Percentiles rank a stretch among this genome's conserved stretches.
Evolutionary conservation across 1,140 invertebrate species (phyloP).

Genomic region (Megalonaias nervosa): DNA sequence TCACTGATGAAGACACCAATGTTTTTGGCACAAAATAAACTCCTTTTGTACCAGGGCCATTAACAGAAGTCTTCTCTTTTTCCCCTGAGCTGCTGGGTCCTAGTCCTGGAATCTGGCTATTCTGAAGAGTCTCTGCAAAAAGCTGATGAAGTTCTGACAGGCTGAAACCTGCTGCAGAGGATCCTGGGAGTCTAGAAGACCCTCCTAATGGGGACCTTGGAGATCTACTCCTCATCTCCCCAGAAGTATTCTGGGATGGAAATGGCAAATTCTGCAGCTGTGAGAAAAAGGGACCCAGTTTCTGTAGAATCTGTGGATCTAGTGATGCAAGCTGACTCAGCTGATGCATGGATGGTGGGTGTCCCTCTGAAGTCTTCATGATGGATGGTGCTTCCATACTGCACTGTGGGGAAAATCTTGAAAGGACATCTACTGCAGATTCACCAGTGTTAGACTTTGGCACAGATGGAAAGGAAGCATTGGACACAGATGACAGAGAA

Average conservation of each 20-base stretch:
- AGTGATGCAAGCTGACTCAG: slow-evolving; percentile 13
- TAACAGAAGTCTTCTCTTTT: slow-evolving; percentile 10
- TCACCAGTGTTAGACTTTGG: not conserved
- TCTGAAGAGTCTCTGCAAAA: not conserved
- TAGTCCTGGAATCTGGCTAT: slow-evolving; percentile 22
- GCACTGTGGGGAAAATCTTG: slow-evolving; percentile 27
- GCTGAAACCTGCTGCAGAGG: too few species aligned
- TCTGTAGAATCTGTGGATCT: slow-evolving; percentile 22
- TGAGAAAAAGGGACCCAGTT: slow-evolving; percentile 20
- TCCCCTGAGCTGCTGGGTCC: slow-evolving; percentile 16
- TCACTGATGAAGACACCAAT: slow-evolving; percentile 13
- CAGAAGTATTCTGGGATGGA: slow-evolving; percentile 6
- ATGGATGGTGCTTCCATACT: slow-evolving; percentile 29
- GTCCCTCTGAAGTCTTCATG: slow-evolving; percentile 24
- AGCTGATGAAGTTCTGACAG: too few species aligned
- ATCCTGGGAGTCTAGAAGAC: too few species aligned
- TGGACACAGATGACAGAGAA: slow-evolving; percentile 4
- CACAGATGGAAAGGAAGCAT: slow-evolving; percentile 1
- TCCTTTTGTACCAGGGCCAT: slow-evolving; percentile 15
- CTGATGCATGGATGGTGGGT: slow-evolving; percentile 16
- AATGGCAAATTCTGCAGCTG: slow-evolving; percentile 28
- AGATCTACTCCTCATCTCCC: not conserved
- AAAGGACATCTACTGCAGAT: slow-evolving; percentile 1
- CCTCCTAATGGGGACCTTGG: too few species aligned
- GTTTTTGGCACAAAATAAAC: slow-evolving; percentile 21